Evolutionary conservation across 2,113 vertebrate genomes (phyloP), one percentile per base, ranked within the genome.

Genomic region (Ondatra zibethicus): DNA sequence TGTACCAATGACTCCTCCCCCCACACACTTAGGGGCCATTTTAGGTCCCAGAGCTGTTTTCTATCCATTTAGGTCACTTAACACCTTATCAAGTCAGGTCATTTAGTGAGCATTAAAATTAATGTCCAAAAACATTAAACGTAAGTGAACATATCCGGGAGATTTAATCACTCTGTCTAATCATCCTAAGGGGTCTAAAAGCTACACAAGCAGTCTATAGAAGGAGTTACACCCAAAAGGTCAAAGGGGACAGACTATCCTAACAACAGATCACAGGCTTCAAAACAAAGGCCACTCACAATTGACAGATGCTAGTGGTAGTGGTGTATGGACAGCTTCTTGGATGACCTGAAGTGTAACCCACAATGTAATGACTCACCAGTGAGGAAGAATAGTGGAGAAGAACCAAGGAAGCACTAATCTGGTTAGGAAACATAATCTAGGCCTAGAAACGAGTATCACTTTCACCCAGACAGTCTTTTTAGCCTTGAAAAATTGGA

Each of bases 81-180:
- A 93, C 72, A 95, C 94, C 88, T 95, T 97, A 97, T 96, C 95
- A 95, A 97, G 72, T 45, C 75, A 91, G 93, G 93, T 80, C 75
- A 96, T 84, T 97, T 94, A 97, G 61, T 94, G 70, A 96, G 42
- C 92, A 92, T 96, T 97, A 97, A 97, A 97, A 97, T 98, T 96
- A 96, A 96, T 96, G 90, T 97, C 45, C 93, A 93, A 96, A 97
- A 97, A 93, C 92, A 96, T 95, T 96, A 96, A 96, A 88, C 50
- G 88, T 95, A 97, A 97, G 97, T 97, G 96, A 97, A 97, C 93
- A 96, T 94, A 97, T 98, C 96, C 50, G 21, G 95, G 90, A 95
- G 92, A 95, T 95, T 97, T 95, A 97, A 97, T 97, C 88, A 95
- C 86, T 92, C 78, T 96, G 88, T 95, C 89, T 97, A 96, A 97